Conservation (phyloP, 1,140 invertebrate species). For the Contarinia nasturtii region DNA sequence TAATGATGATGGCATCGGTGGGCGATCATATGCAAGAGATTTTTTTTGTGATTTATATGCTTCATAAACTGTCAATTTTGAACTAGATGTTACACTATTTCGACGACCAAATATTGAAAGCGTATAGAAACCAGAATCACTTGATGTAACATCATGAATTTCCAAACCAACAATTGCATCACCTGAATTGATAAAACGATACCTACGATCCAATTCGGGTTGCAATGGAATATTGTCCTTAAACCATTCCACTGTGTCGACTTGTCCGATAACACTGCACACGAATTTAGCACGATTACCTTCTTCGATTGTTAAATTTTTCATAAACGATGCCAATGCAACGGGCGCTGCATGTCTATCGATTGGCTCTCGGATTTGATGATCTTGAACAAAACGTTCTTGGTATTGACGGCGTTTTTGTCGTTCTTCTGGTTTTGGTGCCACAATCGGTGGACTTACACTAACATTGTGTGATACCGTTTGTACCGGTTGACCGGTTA, state of each 20-base stretch:
- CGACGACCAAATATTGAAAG: constrained; percentile 41
- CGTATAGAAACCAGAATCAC: constrained; percentile 20
- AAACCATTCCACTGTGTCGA: constrained; percentile 20
- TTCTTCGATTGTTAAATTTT: constrained; percentile 17
- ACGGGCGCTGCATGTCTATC: too few species aligned
- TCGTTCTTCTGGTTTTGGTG: too few species aligned
- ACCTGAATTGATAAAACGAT: background rate
- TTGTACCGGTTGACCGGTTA: background rate
- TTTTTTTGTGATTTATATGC: constrained; percentile 5
- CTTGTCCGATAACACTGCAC: constrained; percentile 17
- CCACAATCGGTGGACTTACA: too few species aligned
- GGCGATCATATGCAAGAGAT: constrained; percentile 6
- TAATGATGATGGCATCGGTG: too few species aligned
- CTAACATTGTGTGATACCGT: background rate
- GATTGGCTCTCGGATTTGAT: too few species aligned
- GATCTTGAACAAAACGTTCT: too few species aligned
- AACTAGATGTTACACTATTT: constrained; percentile 35
- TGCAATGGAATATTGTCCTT: constrained; percentile 16
- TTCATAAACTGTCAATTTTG: constrained; percentile 36
- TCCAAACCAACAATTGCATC: constrained; percentile 20
- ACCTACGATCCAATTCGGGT: constrained; percentile 6
- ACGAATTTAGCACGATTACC: constrained; percentile 20
- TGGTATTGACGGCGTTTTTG: too few species aligned
- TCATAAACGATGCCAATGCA: constrained; percentile 6
- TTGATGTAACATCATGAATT: constrained; percentile 16